phyloP scores from a whole-genome alignment of 2,888 invertebrate genomes.

The Macropis europaea region DNA sequence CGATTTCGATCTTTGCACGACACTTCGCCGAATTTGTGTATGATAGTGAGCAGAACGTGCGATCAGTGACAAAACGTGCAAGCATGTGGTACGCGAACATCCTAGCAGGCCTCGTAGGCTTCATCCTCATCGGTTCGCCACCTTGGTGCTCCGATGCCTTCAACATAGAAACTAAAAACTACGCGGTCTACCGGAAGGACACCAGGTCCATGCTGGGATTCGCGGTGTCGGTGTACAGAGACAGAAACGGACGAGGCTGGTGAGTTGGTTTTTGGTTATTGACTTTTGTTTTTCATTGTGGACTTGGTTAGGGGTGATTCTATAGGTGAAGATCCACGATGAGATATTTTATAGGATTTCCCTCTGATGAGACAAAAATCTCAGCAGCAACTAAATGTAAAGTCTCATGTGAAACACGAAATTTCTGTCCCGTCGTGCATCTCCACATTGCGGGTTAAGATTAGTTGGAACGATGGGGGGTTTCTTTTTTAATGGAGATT shows the following conservation, averaged over 20 bases:
- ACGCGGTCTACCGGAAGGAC: constrained; percentile 69
- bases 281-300: too few relatives aligned
- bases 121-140: constrained; percentile 49
- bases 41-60: constrained; percentile 30
- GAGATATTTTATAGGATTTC: too few relatives aligned
- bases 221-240: constrained; percentile 75
- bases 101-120: constrained; percentile 49
- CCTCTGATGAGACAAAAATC: too few relatives aligned
- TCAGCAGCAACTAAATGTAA: too few relatives aligned
- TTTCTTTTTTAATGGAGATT: too few relatives aligned
- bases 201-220: constrained; percentile 76
- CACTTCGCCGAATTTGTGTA: constrained; percentile 3
- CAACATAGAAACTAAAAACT: constrained; percentile 76
- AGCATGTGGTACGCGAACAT: constrained; percentile 59
- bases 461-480: too few relatives aligned
- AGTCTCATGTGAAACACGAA: too few relatives aligned
- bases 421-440: too few relatives aligned
- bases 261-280: constrained; percentile 51
- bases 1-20: neutral
- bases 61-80: constrained; percentile 23
- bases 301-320: too few relatives aligned
- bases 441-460: too few relatives aligned
- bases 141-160: constrained; percentile 65
- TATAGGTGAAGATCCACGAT: too few relatives aligned
- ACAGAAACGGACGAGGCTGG: constrained; percentile 71